Evolutionary conservation across 2,113 vertebrate genomes (phyloP).

Genomic region (Mesembrinibis cayennensis): DNA sequence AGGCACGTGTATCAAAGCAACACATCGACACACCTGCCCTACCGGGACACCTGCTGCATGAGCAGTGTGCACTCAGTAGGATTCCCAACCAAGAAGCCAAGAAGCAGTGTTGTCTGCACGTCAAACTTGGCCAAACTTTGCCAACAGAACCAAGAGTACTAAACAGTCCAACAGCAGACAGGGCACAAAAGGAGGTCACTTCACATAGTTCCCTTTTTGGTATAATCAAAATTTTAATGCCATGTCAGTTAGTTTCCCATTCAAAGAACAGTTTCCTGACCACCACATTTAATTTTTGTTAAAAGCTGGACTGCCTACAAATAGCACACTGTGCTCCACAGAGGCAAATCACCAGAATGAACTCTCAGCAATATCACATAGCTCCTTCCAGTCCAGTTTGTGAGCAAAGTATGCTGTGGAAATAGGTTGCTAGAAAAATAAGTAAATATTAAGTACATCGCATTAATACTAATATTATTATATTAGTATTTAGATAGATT

Average conservation of each 20-base stretch:
- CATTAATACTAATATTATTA: neutral
- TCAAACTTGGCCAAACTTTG: neutral
- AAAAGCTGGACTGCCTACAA: neutral
- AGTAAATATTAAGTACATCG: neutral
- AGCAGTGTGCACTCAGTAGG: neutral
- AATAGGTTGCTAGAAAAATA: neutral
- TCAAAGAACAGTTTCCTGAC: neutral
- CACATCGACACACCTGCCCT: neutral
- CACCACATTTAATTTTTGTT: neutral
- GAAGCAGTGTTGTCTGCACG: fast-evolving
- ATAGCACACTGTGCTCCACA: neutral
- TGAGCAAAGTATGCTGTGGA: neutral
- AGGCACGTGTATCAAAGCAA: neutral
- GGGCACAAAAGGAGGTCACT: neutral
- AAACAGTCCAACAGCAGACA: neutral
- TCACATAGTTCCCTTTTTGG: neutral
- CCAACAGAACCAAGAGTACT: neutral
- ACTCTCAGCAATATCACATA: neutral
- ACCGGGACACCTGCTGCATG: neutral
- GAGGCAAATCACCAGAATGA: neutral
- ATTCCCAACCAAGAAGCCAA: neutral
- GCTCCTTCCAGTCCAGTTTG: neutral
- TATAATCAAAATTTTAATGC: neutral
- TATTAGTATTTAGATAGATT: neutral
- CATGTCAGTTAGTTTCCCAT: neutral